phyloP scores from a whole-genome alignment of 2,888 invertebrate genomes.

The Ophion ventricosus region DNA sequence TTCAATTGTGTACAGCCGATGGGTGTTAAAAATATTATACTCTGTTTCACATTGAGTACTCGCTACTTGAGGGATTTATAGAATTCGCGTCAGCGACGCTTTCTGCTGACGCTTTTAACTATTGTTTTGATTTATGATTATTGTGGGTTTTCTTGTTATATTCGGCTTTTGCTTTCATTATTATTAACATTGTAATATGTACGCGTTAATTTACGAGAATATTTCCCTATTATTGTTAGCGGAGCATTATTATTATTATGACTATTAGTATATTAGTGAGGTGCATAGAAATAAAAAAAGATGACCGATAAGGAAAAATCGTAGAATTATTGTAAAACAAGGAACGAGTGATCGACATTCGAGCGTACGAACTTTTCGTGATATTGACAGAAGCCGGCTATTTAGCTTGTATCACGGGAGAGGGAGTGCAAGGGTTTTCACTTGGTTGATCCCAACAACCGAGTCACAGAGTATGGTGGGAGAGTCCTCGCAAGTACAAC shows the following conservation, averaged over 20 bases:
- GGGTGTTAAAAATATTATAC: not conserved
- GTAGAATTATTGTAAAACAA: not conserved
- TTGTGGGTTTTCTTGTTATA: not conserved
- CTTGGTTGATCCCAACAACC: not conserved
- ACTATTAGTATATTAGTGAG: not conserved
- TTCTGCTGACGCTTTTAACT: not conserved
- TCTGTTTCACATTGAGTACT: not conserved
- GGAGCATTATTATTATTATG: no score
- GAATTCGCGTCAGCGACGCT: not conserved
- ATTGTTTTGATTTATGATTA: not conserved
- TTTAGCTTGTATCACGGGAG: constrained; percentile 48
- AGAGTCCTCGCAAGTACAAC: not conserved
- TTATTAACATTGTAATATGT: not conserved
- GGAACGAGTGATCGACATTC: not conserved
- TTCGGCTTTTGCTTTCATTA: not conserved
- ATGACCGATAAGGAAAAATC: not conserved
- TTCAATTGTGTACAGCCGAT: not conserved
- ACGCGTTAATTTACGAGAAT: no score
- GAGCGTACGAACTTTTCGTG: not conserved
- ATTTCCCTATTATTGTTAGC: no score
- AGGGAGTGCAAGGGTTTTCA: constrained; percentile 29
- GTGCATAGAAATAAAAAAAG: not conserved
- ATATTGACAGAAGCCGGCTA: constrained; percentile 59
- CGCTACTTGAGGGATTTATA: not conserved
- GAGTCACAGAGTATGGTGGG: constrained; percentile 9